A percentile compares a stretch with the other conserved stretches of the same genome.
Conservation (phyloP, 2,113 vertebrate genomes). For the Egretta garzetta region DNA sequence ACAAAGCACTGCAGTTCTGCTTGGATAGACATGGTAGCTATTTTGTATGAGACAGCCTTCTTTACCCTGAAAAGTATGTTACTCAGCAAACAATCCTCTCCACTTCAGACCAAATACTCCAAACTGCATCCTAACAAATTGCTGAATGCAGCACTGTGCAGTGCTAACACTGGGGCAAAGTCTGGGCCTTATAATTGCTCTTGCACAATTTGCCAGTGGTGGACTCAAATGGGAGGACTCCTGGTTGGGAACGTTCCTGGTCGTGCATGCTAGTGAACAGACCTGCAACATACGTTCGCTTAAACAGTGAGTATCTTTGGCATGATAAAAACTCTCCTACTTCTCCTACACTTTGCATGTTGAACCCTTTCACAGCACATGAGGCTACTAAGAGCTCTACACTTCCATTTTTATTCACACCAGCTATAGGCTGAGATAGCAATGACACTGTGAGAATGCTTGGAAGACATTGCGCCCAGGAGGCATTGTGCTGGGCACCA, state of each 20-base stretch:
- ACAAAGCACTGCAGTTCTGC: background rate
- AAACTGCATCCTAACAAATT: background rate
- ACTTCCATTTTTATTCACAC: background rate
- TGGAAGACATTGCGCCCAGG: rapidly evolving
- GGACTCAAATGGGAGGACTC: background rate
- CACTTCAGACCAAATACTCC: background rate
- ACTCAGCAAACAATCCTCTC: background rate
- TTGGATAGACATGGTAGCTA: background rate
- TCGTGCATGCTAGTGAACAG: background rate
- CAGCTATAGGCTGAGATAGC: background rate
- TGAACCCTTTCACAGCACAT: background rate
- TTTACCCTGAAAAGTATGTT: background rate
- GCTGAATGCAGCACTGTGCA: background rate
- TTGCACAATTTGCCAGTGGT: background rate
- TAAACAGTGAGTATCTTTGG: background rate
- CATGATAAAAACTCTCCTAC: background rate
- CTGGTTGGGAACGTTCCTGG: background rate
- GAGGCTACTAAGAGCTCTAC: background rate
- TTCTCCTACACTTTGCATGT: background rate
- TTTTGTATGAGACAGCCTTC: background rate
- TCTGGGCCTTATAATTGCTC: background rate
- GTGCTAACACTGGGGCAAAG: background rate
- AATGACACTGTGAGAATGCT: background rate
- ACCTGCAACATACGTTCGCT: background rate
- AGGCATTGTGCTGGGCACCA: background rate